These are phyloP conservation scores for Ditula angustiorana DNA, from an alignment of 2,888 invertebrate species.

Conservation along the genomic window DNA sequence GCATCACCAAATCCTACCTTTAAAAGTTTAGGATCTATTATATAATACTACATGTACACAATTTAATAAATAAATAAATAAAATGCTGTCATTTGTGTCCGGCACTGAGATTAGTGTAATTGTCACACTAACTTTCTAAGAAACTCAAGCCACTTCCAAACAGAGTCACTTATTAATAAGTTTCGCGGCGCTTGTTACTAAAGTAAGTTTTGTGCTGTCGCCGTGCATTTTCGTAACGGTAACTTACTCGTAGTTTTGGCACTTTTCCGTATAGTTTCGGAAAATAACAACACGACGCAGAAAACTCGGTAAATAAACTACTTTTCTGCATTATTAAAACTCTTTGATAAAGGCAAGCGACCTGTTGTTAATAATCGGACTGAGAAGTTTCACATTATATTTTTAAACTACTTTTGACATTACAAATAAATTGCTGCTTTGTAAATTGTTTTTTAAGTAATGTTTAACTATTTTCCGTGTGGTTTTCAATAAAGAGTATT, in stretches of 20 bases:
- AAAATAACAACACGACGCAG: slow-evolving; percentile 9
- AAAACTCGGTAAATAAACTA: slow-evolving; percentile 7
- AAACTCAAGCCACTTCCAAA: slow-evolving; percentile 3
- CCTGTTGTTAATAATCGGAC: no score
- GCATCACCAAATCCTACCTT: no score
- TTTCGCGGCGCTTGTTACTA: slow-evolving; percentile 19
- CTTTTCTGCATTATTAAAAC: not conserved
- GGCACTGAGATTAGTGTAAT: not conserved
- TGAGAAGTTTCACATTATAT: no score
- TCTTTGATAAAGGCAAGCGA: not conserved
- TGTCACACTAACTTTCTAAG: not conserved
- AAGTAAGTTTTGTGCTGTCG: slow-evolving; percentile 18
- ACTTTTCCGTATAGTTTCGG: slow-evolving; percentile 28
- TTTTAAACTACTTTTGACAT: no score
- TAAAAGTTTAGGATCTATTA: no score
- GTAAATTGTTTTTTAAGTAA: no score
- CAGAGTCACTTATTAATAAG: slow-evolving; percentile 25
- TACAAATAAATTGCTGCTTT: no score
- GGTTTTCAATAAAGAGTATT: no score
- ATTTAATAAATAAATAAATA: not conserved
- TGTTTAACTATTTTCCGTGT: no score
- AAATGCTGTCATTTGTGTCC: not conserved
- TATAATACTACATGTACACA: no score
- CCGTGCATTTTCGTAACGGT: slow-evolving; percentile 18
- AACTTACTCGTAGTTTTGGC: slow-evolving; percentile 13